phyloP scores from a whole-genome alignment of 2,888 invertebrate genomes.

The Scaptodrosophila latifasciaeformis region DNA sequence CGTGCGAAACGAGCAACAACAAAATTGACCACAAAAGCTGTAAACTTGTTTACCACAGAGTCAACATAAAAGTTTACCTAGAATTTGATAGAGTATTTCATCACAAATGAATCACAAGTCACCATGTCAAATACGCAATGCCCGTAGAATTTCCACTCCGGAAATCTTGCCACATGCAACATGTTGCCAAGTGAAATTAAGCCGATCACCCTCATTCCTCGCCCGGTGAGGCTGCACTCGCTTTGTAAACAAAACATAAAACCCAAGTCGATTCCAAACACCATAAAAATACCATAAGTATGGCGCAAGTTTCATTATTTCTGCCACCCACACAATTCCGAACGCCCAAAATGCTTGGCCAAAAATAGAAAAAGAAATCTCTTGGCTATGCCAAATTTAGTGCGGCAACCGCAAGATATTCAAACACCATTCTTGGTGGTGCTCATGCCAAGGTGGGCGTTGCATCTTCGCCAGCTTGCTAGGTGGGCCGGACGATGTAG shows the following conservation, averaged over 20 bases:
- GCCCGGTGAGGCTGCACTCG: constrained; percentile 1
- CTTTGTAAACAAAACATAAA: constrained; percentile 56
- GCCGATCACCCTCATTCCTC: background rate
- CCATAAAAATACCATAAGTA: constrained; percentile 50
- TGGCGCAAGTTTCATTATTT: constrained; percentile 46
- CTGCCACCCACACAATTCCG: constrained; percentile 22
- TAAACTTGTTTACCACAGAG: constrained; percentile 50
- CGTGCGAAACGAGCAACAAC: constrained; percentile 13
- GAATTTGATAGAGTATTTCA: constrained; percentile 45
- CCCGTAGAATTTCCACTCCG: constrained; percentile 18
- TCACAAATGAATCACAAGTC: constrained; percentile 50
- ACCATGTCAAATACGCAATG: constrained; percentile 2
- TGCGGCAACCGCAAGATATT: constrained; percentile 27
- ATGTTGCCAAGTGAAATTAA: constrained; percentile 14
- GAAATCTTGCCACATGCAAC: constrained; percentile 46
- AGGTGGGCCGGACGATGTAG: constrained; percentile 34
- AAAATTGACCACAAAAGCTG: constrained; percentile 19
- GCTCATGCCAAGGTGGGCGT: constrained; percentile 32
- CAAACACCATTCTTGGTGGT: no score
- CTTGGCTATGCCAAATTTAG: constrained; percentile 56
- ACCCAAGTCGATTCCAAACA: constrained; percentile 28
- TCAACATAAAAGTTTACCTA: constrained; percentile 47
- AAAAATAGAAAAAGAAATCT: constrained; percentile 24
- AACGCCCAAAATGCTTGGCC: constrained; percentile 49
- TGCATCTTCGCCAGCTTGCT: constrained; percentile 12